Evolutionary conservation across 2,113 vertebrate genomes (phyloP).

Genomic region (Edolisoma coerulescens): DNA sequence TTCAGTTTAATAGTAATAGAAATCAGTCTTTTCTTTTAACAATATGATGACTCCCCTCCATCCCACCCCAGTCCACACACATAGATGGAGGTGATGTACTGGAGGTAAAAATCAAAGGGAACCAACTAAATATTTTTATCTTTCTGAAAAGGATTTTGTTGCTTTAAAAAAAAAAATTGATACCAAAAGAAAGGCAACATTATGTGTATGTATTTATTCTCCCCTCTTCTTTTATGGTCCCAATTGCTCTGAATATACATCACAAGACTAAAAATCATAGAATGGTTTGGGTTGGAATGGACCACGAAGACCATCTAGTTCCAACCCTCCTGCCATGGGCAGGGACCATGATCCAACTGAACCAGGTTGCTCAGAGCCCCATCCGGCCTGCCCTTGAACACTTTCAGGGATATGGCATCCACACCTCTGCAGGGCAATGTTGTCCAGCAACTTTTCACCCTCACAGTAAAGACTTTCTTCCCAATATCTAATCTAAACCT

Average conservation of each 20-base stretch:
- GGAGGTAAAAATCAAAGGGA: background rate
- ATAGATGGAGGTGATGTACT: no score
- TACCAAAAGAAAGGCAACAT: background rate
- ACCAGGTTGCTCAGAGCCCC: background rate
- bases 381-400: no score
- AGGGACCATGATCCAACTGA: background rate
- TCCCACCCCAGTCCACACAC: no score
- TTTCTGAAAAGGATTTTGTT: background rate
- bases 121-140: background rate
- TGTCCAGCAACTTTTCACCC: background rate
- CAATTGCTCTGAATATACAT: background rate
- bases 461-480: background rate
- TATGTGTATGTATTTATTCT: background rate
- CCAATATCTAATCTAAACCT: background rate
- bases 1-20: background rate
- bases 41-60: background rate
- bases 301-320: background rate
- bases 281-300: background rate
- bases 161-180: background rate
- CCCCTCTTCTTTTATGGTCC: background rate
- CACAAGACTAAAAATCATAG: background rate
- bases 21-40: background rate
- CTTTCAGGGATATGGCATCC: background rate
- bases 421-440: background rate
- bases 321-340: background rate